A percentile compares a stretch with the other conserved stretches of the same genome.
phyloP scores from a whole-genome alignment of 2,888 invertebrate genomes.

The Silvanus unidentatus region DNA sequence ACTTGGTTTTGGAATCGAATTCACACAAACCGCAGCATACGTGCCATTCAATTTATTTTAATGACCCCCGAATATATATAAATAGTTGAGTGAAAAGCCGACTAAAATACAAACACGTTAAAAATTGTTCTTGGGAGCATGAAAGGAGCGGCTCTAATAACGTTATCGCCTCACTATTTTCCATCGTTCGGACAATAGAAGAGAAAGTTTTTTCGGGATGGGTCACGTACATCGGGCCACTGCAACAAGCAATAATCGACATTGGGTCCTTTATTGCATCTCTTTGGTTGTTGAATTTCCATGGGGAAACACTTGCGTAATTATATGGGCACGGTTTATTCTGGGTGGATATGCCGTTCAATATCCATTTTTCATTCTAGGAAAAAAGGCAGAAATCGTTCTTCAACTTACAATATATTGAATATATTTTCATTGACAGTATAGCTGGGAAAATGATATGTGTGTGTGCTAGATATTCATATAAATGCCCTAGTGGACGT shows the following conservation, averaged over 20 bases:
- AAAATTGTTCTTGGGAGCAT: neutral
- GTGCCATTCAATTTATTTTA: slow-evolving; percentile 16
- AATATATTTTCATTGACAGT: too few species aligned
- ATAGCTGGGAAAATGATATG: too few species aligned
- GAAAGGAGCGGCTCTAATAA: too few species aligned
- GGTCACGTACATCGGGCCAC: neutral
- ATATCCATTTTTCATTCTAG: too few species aligned
- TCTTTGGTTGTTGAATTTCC: neutral
- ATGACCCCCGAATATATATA: slow-evolving; percentile 15
- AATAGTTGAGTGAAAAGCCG: slow-evolving; percentile 6
- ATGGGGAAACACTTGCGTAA: neutral
- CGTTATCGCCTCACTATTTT: too few species aligned
- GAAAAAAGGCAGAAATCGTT: too few species aligned
- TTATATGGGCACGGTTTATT: too few species aligned
- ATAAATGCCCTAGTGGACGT: too few species aligned
- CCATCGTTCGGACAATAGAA: too few species aligned
- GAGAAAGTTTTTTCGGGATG: neutral
- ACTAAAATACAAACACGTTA: slow-evolving; percentile 6
- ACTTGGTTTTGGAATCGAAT: slow-evolving; percentile 15
- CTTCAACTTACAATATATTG: too few species aligned
- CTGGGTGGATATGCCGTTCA: too few species aligned
- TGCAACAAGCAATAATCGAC: neutral
- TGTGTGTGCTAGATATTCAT: too few species aligned
- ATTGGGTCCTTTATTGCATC: neutral
- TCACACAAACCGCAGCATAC: slow-evolving; percentile 11